phyloP scores from a whole-genome alignment of 1,140 invertebrate genomes.

The Ericerus pela region DNA sequence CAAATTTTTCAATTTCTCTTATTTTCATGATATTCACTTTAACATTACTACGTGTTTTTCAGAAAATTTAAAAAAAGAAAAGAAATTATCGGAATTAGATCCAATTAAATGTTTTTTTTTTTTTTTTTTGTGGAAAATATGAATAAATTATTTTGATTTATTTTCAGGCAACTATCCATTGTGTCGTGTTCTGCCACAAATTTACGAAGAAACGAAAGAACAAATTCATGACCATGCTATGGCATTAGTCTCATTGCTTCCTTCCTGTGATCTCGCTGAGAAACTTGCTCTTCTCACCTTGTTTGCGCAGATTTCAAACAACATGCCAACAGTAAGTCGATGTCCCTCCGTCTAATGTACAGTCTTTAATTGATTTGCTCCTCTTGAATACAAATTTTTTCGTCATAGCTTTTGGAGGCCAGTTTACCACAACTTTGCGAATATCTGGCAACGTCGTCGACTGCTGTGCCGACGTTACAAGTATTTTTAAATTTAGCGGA shows the following conservation, averaged over 20 bases:
- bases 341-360: background rate
- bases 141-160: slow-evolving; percentile 12
- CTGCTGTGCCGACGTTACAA: slow-evolving; percentile 47
- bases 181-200: slow-evolving; percentile 67
- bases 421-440: slow-evolving; percentile 60
- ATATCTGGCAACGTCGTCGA: slow-evolving; percentile 42
- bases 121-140: background rate
- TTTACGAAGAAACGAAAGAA: slow-evolving; percentile 72
- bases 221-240: slow-evolving; percentile 69
- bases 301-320: slow-evolving; percentile 62
- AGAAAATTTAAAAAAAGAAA: no score
- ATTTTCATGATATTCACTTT: no score
- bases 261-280: slow-evolving; percentile 66
- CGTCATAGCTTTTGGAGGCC: slow-evolving; percentile 49
- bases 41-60: no score
- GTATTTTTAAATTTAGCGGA: slow-evolving; percentile 61
- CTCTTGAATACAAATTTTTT: background rate
- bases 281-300: slow-evolving; percentile 65
- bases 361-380: background rate
- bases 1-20: no score
- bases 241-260: slow-evolving; percentile 60
- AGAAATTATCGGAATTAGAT: no score
- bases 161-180: slow-evolving; percentile 64
- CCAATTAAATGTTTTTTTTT: background rate
- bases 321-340: slow-evolving; percentile 50